These are phyloP conservation scores for Dufourea novaeangliae DNA, from an alignment of 1,140 invertebrate genomes.

Conservation along the genomic window DNA sequence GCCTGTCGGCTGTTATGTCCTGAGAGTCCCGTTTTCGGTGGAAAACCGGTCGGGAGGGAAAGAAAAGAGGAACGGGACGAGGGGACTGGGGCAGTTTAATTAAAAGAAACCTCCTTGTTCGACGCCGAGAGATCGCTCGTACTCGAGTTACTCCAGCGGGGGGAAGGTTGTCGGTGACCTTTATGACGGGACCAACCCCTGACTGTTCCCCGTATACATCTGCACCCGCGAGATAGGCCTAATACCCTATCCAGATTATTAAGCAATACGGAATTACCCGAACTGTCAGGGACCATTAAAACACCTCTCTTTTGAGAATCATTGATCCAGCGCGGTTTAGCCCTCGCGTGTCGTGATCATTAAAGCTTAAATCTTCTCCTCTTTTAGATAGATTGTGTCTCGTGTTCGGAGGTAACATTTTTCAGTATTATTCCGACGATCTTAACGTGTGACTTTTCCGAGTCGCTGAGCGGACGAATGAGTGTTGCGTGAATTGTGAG, in stretches of 20 bases:
- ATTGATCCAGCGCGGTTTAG: background rate
- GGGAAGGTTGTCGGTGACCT: slow-evolving; percentile 58
- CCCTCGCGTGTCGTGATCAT: background rate
- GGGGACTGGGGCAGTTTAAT: slow-evolving; percentile 77
- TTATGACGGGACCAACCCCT: slow-evolving; percentile 71
- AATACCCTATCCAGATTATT: slow-evolving; percentile 64
- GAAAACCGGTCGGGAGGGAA: slow-evolving; percentile 43
- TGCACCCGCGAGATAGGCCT: slow-evolving; percentile 72
- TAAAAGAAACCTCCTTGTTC: slow-evolving; percentile 80
- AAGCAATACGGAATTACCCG: slow-evolving; percentile 46
- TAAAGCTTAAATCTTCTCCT: no score
- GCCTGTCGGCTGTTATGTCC: slow-evolving; percentile 77
- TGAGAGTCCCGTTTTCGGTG: slow-evolving; percentile 72
- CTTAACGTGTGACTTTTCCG: no score
- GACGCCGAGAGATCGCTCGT: slow-evolving; percentile 65
- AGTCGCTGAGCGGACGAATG: no score
- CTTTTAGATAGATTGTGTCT: no score
- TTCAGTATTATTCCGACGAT: no score
- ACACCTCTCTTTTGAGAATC: background rate
- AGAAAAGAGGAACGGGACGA: slow-evolving; percentile 39
- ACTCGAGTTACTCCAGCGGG: slow-evolving; percentile 59
- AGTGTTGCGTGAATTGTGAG: no score
- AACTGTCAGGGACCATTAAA: background rate
- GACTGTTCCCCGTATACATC: slow-evolving; percentile 56
- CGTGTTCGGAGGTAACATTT: no score